A percentile compares a stretch with the other conserved stretches of the same genome.
Evolutionary conservation across 2,797 vertebrate genomes (phyloP).

Genomic region (Lepus oiostolus): DNA sequence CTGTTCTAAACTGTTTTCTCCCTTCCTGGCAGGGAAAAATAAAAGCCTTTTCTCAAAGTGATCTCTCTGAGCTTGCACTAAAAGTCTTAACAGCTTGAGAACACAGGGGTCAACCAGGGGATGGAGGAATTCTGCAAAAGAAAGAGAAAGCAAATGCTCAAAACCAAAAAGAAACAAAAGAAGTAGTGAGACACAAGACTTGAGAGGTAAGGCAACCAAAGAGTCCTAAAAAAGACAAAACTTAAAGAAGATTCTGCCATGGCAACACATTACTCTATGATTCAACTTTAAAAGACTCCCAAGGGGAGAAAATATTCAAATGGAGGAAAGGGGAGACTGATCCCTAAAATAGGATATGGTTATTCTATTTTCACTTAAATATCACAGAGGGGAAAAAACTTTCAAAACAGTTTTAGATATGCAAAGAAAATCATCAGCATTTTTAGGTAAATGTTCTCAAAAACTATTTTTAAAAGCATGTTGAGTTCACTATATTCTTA

Average conservation of each 20-base stretch:
- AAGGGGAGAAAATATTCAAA: not conserved
- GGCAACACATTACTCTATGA: not conserved
- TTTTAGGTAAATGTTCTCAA: slow-evolving; percentile 31
- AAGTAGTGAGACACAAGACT: not conserved
- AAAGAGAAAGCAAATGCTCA: not conserved
- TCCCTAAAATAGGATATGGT: slow-evolving; percentile 60
- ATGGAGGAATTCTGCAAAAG: not conserved
- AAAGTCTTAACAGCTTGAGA: slow-evolving; percentile 33
- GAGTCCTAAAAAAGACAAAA: not conserved
- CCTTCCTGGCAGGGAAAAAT: not conserved
- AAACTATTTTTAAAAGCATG: slow-evolving; percentile 9
- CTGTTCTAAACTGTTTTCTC: slow-evolving; percentile 12
- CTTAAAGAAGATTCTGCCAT: slow-evolving; percentile 2
- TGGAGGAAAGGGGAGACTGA: not conserved
- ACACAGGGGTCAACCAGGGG: not conserved
- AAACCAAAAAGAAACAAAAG: not conserved
- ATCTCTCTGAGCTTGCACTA: slow-evolving; percentile 10
- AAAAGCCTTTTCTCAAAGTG: slow-evolving; percentile 25
- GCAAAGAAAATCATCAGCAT: slow-evolving; percentile 42
- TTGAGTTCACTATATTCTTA: not conserved
- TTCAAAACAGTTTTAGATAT: slow-evolving; percentile 21
- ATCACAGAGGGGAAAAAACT: not conserved
- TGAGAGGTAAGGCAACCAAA: not conserved
- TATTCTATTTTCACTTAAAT: slow-evolving; percentile 58
- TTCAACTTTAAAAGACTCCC: slow-evolving; percentile 32